Percentiles rank a stretch among this genome's conserved stretches.
phyloP scores from a whole-genome alignment of 2,797 vertebrate genomes.

The Chrysocyon brachyurus region DNA sequence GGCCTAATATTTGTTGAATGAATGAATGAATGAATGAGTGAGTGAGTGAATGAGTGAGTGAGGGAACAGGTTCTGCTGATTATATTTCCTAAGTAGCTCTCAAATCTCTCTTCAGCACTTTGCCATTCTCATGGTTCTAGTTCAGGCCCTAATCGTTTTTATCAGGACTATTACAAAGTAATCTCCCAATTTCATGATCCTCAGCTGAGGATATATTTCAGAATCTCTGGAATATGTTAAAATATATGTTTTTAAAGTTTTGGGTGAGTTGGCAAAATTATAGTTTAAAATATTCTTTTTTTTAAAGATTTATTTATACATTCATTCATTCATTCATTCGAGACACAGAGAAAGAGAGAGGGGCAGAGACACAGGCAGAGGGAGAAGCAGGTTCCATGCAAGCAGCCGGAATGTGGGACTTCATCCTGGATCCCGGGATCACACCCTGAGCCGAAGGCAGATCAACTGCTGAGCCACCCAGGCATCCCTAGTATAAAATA shows the following conservation, averaged over 20 bases:
- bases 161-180: not conserved
- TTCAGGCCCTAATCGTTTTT: not conserved
- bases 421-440: too few species aligned
- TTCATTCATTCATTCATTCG: too few species aligned
- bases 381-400: too few species aligned
- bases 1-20: not conserved
- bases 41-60: not conserved
- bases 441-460: too few species aligned
- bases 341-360: too few species aligned
- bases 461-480: too few species aligned
- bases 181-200: not conserved
- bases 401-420: too few species aligned
- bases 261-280: slow-evolving; percentile 26
- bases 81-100: not conserved
- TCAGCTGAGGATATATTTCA: slow-evolving; percentile 16
- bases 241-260: not conserved
- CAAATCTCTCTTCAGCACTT: not conserved
- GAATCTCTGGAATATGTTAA: slow-evolving; percentile 10
- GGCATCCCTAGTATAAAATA: not conserved
- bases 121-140: not conserved
- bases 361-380: too few species aligned
- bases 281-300: slow-evolving; percentile 29
- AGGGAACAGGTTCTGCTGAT: not conserved
- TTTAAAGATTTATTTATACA: too few species aligned
- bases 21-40: not conserved